Evolutionary conservation across 2,888 invertebrate species (phyloP).

Genomic region (Caenorhabditis sp.): DNA sequence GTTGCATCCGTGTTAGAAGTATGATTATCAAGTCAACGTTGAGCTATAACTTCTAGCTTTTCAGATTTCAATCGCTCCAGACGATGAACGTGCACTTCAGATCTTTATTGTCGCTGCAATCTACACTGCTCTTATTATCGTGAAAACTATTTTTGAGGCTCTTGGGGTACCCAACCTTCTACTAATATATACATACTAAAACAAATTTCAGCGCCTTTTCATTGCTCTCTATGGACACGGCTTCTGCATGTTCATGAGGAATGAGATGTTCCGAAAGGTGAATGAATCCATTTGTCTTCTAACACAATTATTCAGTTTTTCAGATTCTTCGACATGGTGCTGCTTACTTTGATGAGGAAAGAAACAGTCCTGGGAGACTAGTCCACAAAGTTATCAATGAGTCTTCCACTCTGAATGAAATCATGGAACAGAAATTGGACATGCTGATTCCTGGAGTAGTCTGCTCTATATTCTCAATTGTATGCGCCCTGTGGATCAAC

Average conservation of each 20-base stretch:
- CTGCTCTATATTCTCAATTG: constrained; percentile 78
- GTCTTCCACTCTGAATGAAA: constrained; percentile 79
- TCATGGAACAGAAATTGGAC: constrained; percentile 81
- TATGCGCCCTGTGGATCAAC: constrained; percentile 79
- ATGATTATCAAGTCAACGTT: not conserved
- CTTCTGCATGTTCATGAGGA: constrained; percentile 78
- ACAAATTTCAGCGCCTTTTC: constrained; percentile 73
- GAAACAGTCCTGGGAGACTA: constrained; percentile 78
- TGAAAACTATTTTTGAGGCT: constrained; percentile 82
- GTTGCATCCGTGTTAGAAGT: constrained; percentile 81
- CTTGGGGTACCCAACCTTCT: constrained; percentile 71
- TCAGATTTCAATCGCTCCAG: constrained; percentile 76
- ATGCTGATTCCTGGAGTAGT: constrained; percentile 80
- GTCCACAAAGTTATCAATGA: constrained; percentile 80
- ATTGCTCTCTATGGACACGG: constrained; percentile 81
- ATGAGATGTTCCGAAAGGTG: constrained; percentile 80
- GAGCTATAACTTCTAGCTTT: constrained; percentile 14
- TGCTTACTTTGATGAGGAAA: constrained; percentile 82
- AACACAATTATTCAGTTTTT: too few relatives aligned
- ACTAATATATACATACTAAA: not conserved
- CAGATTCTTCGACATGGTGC: constrained; percentile 77
- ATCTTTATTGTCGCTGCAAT: constrained; percentile 79
- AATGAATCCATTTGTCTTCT: not conserved
- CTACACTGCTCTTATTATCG: constrained; percentile 80
- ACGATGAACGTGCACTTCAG: constrained; percentile 71